Conservation (phyloP, 2,888 invertebrate species). For the Serripes groenlandicus region DNA sequence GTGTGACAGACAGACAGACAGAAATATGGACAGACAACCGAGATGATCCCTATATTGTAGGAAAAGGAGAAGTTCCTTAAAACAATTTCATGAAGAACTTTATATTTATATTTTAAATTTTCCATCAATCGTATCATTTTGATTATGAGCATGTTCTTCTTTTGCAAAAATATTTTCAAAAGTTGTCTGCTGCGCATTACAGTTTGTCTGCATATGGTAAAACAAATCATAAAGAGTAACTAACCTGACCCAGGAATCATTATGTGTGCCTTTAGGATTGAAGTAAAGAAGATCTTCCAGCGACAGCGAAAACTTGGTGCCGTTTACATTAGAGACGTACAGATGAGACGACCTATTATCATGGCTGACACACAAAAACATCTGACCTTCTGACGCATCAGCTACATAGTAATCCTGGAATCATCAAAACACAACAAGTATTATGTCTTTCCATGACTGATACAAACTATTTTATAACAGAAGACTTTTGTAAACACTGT, state of each 20-base stretch:
- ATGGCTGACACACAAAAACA: conserved; percentile 93
- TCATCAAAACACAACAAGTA: not conserved
- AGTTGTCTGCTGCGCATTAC: not conserved
- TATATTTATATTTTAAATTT: not conserved
- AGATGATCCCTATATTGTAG: not conserved
- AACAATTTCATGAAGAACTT: not conserved
- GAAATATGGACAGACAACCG: not conserved
- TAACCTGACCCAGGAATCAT: conserved; percentile 94
- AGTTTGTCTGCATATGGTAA: no score
- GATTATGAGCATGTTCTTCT: not conserved
- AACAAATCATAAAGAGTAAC: no score
- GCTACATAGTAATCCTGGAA: conserved; percentile 92
- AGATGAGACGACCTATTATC: conserved; percentile 92
- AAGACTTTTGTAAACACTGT: not conserved
- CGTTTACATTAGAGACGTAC: conserved; percentile 92
- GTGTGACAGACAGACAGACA: not conserved
- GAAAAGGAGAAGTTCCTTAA: not conserved
- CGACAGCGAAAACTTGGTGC: conserved; percentile 92
- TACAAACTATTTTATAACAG: not conserved
- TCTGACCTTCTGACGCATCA: conserved; percentile 92
- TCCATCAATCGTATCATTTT: no score
- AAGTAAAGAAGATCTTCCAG: conserved; percentile 93
- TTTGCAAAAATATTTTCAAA: not conserved
- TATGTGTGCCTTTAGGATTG: conserved; percentile 88
- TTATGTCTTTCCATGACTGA: not conserved